phyloP scores from a whole-genome alignment of 2,113 vertebrate genomes.

The Halichoerus grypus region DNA sequence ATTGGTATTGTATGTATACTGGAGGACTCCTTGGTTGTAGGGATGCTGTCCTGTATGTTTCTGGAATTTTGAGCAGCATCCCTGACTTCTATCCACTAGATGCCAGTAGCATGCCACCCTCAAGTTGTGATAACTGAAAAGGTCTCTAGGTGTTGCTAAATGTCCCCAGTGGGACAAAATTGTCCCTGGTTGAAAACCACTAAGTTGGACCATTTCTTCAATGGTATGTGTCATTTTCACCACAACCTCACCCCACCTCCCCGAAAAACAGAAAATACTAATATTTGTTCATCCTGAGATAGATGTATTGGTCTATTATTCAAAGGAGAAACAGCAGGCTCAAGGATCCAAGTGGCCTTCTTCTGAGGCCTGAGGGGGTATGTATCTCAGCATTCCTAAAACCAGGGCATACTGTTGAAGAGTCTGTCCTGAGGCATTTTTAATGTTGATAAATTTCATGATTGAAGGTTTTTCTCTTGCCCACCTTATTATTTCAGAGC shows the following conservation, averaged over 20 bases:
- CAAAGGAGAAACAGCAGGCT: background rate
- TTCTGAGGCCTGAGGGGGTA: background rate
- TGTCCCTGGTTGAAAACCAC: background rate
- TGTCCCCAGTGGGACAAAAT: background rate
- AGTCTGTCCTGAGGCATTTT: background rate
- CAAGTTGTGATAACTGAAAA: background rate
- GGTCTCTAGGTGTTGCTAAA: background rate
- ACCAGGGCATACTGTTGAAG: background rate
- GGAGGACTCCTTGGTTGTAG: background rate
- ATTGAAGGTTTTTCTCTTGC: background rate
- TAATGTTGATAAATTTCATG: background rate
- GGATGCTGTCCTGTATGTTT: background rate
- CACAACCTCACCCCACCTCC: background rate
- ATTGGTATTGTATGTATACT: background rate
- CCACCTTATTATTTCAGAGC: background rate
- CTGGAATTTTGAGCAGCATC: background rate
- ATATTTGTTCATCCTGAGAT: background rate
- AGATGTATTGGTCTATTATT: background rate
- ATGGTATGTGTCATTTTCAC: background rate
- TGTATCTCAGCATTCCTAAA: background rate
- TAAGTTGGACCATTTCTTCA: background rate
- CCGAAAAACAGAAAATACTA: background rate
- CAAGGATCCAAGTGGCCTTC: background rate
- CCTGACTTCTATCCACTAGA: conserved; percentile 48
- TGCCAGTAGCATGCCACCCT: conserved; percentile 43